A percentile compares a stretch with the other conserved stretches of the same genome.
Conservation (phyloP, 2,797 vertebrate species). For the Chaunax sp. region DNA sequence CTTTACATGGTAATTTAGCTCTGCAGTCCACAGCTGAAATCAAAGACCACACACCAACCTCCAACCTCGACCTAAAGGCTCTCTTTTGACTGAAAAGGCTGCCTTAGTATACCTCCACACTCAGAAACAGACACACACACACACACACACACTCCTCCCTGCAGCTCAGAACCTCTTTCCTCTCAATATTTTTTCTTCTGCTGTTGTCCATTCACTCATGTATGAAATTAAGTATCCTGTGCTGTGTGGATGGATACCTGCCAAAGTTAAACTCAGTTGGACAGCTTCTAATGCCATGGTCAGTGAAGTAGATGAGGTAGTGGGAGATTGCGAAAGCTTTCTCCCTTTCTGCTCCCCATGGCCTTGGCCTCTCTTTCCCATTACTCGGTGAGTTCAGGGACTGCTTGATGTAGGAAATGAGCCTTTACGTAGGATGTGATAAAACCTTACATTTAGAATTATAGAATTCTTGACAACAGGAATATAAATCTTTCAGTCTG, state of each 20-base stretch:
- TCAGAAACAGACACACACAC: constrained; percentile 10
- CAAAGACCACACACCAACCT: constrained; percentile 43
- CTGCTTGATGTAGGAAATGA: constrained; percentile 7
- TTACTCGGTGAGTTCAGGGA: constrained; percentile 8
- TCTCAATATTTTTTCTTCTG: constrained; percentile 51
- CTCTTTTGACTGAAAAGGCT: constrained; percentile 36
- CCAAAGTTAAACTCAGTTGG: constrained; percentile 72
- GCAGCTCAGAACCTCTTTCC: constrained; percentile 26
- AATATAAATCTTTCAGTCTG: neutral
- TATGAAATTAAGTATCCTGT: constrained; percentile 81
- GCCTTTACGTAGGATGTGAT: neutral
- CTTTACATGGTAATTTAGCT: constrained; percentile 54
- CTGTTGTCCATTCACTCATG: constrained; percentile 74
- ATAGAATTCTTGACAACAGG: neutral
- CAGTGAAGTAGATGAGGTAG: constrained; percentile 65
- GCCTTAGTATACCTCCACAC: constrained; percentile 26
- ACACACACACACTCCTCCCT: constrained; percentile 7
- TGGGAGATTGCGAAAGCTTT: constrained; percentile 49
- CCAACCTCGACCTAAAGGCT: constrained; percentile 45
- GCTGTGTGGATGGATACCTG: constrained; percentile 77
- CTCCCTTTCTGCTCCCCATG: constrained; percentile 18
- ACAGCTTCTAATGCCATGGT: constrained; percentile 71
- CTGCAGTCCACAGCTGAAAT: constrained; percentile 47
- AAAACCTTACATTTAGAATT: neutral
- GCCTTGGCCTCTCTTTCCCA: constrained; percentile 37